Conservation (phyloP, 2,113 vertebrate species). For the Chelonoidis abingdonii region DNA sequence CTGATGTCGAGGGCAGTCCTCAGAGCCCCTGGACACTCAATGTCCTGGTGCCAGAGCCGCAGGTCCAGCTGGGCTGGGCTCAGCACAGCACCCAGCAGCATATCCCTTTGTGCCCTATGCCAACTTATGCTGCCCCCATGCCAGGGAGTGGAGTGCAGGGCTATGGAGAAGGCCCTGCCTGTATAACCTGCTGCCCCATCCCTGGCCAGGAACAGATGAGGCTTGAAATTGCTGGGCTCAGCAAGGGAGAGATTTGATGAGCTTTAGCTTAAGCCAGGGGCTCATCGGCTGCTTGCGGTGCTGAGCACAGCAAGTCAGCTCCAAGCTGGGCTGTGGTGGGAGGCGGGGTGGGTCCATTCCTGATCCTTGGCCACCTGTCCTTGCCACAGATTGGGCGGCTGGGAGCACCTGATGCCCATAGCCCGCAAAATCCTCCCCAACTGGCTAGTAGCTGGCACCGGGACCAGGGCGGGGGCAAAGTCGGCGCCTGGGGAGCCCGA, state of each 20-base stretch:
- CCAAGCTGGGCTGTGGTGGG: neutral
- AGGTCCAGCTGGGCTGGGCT: neutral
- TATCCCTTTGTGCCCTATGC: too few relatives aligned
- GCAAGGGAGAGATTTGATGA: slow-evolving; percentile 68
- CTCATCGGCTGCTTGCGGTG: slow-evolving; percentile 73
- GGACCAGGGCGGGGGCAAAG: slow-evolving; percentile 48
- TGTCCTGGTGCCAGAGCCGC: too few relatives aligned
- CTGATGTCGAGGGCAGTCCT: too few relatives aligned
- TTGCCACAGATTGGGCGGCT: slow-evolving; percentile 84
- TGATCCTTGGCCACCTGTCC: slow-evolving; percentile 82
- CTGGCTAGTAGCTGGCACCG: slow-evolving; percentile 63
- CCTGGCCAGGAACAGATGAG: neutral
- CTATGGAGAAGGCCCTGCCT: neutral
- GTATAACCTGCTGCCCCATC: neutral
- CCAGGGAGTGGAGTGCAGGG: too few relatives aligned
- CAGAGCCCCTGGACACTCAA: too few relatives aligned
- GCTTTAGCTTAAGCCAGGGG: slow-evolving; percentile 62
- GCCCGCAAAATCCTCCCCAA: slow-evolving; percentile 83
- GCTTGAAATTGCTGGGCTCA: slow-evolving; percentile 70
- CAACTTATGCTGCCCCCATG: too few relatives aligned
- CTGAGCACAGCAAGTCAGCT: slow-evolving; percentile 85
- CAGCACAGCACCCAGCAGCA: neutral
- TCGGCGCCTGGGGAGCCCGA: slow-evolving; percentile 56
- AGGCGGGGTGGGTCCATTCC: neutral
- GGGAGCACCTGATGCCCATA: slow-evolving; percentile 72